Evolutionary conservation across 1,140 invertebrate genomes (phyloP).

Genomic region (Scaptodrosophila lebanonensis): DNA sequence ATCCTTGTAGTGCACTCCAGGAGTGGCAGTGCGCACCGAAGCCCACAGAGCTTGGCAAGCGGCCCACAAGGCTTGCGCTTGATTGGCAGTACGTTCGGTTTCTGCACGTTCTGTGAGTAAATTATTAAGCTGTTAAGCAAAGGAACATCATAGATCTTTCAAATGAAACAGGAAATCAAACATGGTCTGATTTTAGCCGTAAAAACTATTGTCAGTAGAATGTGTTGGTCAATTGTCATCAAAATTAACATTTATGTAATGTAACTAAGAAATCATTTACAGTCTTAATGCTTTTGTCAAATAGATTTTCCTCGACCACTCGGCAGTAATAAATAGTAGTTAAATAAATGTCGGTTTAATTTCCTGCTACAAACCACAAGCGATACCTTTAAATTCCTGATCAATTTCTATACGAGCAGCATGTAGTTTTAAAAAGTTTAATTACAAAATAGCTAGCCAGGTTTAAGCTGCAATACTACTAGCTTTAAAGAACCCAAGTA

Average conservation of each 20-base stretch:
- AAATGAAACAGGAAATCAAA: background rate
- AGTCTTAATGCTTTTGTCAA: no score
- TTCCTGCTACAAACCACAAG: background rate
- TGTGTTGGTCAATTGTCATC: no score
- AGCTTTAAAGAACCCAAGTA: no score
- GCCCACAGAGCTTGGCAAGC: constrained; percentile 91
- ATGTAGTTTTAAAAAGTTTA: background rate
- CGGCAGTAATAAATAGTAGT: no score
- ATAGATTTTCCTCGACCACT: no score
- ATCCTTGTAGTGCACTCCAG: constrained; percentile 78
- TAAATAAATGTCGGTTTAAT: no score
- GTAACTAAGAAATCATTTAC: no score
- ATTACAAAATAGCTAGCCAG: background rate
- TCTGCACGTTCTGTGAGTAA: constrained; percentile 83
- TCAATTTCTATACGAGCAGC: constrained; percentile 72
- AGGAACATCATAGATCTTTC: background rate
- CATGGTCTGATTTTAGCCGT: background rate
- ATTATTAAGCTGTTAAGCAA: background rate
- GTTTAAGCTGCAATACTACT: no score
- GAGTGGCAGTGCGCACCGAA: constrained; percentile 83
- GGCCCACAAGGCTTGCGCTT: constrained; percentile 93
- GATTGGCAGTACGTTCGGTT: constrained; percentile 86
- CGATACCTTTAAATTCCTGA: constrained; percentile 72
- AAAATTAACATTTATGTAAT: no score
- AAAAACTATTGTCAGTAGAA: background rate